Percentiles rank a stretch among this genome's conserved stretches.
phyloP scores from a whole-genome alignment of 2,113 vertebrate genomes.

The Pimephales promelas region DNA sequence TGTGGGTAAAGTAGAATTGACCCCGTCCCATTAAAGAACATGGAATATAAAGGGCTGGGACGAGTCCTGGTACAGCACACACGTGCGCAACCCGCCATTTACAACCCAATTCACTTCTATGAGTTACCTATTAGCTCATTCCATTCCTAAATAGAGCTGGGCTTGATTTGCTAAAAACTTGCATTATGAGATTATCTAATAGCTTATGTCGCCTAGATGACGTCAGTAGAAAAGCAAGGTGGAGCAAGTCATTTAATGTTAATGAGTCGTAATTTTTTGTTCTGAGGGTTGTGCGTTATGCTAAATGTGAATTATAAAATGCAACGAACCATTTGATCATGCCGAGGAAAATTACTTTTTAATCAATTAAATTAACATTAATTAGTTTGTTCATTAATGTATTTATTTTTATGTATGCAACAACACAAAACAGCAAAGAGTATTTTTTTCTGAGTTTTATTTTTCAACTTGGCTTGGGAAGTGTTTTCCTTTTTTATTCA shows the following conservation, averaged over 20 bases:
- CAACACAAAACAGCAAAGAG: neutral
- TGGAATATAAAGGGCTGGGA: slow-evolving; percentile 26
- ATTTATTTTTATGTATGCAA: neutral
- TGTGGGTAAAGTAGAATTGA: slow-evolving; percentile 49
- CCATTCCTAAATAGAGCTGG: neutral
- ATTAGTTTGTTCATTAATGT: no score
- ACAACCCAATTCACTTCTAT: neutral
- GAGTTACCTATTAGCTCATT: neutral
- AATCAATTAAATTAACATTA: no score
- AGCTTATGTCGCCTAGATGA: neutral
- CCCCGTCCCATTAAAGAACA: slow-evolving; percentile 55
- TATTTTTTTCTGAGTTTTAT: neutral
- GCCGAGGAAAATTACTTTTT: no score
- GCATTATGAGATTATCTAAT: neutral
- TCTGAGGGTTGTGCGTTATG: no score
- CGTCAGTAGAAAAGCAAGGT: neutral
- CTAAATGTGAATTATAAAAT: no score
- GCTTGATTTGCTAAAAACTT: neutral
- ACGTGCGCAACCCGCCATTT: neutral
- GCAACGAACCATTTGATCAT: no score
- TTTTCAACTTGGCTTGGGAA: neutral
- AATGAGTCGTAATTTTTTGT: no score
- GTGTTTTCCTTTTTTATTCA: neutral
- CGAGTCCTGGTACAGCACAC: neutral
- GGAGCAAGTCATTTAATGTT: no score